phyloP scores from a whole-genome alignment of 2,113 vertebrate genomes.

The Amblyornis subalaris region DNA sequence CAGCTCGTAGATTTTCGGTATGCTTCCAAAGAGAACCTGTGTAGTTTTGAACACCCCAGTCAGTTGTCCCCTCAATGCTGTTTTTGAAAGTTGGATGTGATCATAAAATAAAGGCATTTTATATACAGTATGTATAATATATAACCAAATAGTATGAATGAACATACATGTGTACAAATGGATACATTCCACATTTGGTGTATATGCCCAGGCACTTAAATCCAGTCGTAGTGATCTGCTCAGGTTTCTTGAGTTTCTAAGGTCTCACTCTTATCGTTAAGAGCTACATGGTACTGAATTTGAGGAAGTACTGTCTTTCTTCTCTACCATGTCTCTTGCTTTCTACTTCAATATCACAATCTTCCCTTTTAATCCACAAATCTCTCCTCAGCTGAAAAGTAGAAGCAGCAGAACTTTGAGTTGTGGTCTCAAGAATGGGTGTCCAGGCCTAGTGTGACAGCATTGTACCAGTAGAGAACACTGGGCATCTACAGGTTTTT shows the following conservation, averaged over 20 bases:
- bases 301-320: background rate
- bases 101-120: background rate
- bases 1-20: background rate
- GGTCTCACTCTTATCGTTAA: background rate
- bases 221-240: background rate
- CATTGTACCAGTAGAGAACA: background rate
- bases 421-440: background rate
- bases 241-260: background rate
- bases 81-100: background rate
- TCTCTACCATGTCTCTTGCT: background rate
- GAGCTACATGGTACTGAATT: background rate
- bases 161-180: background rate
- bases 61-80: background rate
- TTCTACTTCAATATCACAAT: background rate
- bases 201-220: background rate
- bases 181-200: background rate
- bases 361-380: background rate
- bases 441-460: background rate
- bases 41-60: background rate
- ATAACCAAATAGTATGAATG: background rate
- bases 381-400: background rate
- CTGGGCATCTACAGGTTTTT: background rate
- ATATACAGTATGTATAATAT: background rate
- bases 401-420: background rate
- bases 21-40: background rate